A percentile compares a stretch with the other conserved stretches of the same genome.
Conservation (phyloP, 2,888 invertebrate genomes). For the Hermaeophaga mercurialis region DNA sequence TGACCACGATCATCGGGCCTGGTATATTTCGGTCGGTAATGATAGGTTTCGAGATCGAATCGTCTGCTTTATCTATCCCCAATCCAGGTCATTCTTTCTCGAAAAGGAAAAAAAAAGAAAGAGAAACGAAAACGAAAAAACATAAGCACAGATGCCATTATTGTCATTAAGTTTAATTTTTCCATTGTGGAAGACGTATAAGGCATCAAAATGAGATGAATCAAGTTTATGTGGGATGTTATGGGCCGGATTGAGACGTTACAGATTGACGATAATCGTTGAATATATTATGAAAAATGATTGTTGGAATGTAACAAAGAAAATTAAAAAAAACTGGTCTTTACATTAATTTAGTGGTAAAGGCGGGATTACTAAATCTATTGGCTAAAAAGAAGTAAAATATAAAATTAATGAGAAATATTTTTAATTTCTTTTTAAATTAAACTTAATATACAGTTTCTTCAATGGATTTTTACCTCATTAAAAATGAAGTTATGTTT, state of each 20-base stretch:
- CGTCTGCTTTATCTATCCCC: slow-evolving; percentile 37
- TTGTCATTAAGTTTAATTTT: slow-evolving; percentile 47
- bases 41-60: slow-evolving; percentile 48
- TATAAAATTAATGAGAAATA: too few species aligned
- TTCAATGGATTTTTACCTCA: too few species aligned
- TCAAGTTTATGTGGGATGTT: slow-evolving; percentile 8
- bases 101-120: slow-evolving; percentile 20
- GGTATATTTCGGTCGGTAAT: slow-evolving; percentile 48
- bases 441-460: too few species aligned
- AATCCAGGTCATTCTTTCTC: slow-evolving; percentile 42
- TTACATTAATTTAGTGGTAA: too few species aligned
- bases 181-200: slow-evolving; percentile 34
- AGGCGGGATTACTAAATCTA: too few species aligned
- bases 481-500: too few species aligned
- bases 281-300: not conserved
- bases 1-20: slow-evolving; percentile 47
- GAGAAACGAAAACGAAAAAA: slow-evolving; percentile 42
- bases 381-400: too few species aligned
- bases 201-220: slow-evolving; percentile 21
- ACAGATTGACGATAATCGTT: not conserved
- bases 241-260: slow-evolving; percentile 10
- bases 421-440: too few species aligned
- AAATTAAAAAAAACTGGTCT: too few species aligned
- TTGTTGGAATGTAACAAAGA: not conserved
- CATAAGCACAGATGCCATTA: slow-evolving; percentile 44